A percentile compares a stretch with the other conserved stretches of the same genome.
Conservation (phyloP, 1,140 invertebrate genomes). For the Rhynchophorus ferrugineus region DNA sequence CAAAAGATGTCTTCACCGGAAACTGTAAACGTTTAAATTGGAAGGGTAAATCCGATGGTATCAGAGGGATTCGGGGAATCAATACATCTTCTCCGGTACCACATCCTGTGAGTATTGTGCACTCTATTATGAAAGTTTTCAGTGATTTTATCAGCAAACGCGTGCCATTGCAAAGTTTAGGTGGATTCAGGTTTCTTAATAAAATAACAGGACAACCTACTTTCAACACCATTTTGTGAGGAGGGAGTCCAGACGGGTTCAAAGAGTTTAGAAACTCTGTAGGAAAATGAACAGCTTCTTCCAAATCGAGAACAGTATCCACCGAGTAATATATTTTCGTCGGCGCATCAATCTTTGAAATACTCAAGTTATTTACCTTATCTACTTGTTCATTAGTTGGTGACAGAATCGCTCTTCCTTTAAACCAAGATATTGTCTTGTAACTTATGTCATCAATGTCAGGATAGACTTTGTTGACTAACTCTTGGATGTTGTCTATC, state of each 20-base stretch:
- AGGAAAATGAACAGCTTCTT: slow-evolving; percentile 30
- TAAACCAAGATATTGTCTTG: slow-evolving; percentile 31
- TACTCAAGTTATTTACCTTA: slow-evolving; percentile 33
- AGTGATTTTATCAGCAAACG: slow-evolving; percentile 30
- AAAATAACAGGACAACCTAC: slow-evolving; percentile 39
- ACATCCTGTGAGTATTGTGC: slow-evolving; percentile 25
- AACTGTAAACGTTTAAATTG: slow-evolving; percentile 44
- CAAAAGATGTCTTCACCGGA: slow-evolving; percentile 32
- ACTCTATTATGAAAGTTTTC: slow-evolving; percentile 30
- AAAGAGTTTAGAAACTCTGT: slow-evolving; percentile 28
- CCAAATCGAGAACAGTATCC: slow-evolving; percentile 1
- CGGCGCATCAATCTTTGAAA: slow-evolving; percentile 25
- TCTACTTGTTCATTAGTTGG: slow-evolving; percentile 36
- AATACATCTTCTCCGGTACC: slow-evolving; percentile 32
- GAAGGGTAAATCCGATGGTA: slow-evolving; percentile 32
- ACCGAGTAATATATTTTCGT: slow-evolving; percentile 9
- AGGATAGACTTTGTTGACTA: slow-evolving; percentile 31
- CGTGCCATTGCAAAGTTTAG: slow-evolving; percentile 42
- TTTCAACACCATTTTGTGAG: slow-evolving; percentile 37
- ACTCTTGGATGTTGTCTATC: slow-evolving; percentile 25
- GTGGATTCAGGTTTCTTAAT: slow-evolving; percentile 40
- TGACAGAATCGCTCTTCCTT: slow-evolving; percentile 33
- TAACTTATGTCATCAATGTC: slow-evolving; percentile 26
- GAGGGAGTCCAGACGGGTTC: slow-evolving; percentile 33
- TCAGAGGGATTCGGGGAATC: slow-evolving; percentile 36